Evolutionary conservation across 2,113 vertebrate species (phyloP).

Genomic region (Vicugna pacos): DNA sequence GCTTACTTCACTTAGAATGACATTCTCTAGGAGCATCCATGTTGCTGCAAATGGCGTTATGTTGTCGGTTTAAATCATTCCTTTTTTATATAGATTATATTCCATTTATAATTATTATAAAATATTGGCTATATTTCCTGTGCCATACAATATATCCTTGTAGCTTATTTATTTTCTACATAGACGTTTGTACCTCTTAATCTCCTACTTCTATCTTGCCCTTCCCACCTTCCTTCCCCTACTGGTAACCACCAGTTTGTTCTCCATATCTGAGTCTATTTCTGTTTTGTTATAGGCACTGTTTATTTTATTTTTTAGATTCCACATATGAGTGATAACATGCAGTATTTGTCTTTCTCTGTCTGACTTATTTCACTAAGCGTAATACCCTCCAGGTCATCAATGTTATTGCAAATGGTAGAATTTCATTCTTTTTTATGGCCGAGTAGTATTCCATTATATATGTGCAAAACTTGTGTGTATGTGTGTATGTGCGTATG

Average conservation of each 20-base stretch:
- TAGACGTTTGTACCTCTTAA: background rate
- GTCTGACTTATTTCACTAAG: background rate
- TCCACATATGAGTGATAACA: background rate
- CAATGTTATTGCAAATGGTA: background rate
- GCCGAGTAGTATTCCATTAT: background rate
- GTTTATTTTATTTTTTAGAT: background rate
- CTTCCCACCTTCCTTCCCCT: background rate
- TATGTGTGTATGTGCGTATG: too few species aligned
- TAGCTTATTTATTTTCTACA: background rate
- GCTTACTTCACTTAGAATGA: too few species aligned
- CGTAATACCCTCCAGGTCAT: background rate
- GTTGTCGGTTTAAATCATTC: background rate
- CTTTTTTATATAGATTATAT: too few species aligned
- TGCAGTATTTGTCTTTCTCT: background rate
- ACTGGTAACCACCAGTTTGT: background rate
- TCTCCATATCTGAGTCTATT: background rate
- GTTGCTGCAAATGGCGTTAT: too few species aligned
- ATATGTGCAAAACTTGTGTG: too few species aligned
- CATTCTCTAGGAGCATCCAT: too few species aligned
- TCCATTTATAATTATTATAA: background rate
- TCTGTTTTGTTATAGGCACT: background rate
- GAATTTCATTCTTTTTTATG: background rate
- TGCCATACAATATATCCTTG: background rate
- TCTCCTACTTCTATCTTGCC: background rate
- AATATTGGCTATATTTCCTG: background rate